Evolutionary conservation across 2,113 vertebrate genomes (phyloP).

Genomic region (Heterotis niloticus): DNA sequence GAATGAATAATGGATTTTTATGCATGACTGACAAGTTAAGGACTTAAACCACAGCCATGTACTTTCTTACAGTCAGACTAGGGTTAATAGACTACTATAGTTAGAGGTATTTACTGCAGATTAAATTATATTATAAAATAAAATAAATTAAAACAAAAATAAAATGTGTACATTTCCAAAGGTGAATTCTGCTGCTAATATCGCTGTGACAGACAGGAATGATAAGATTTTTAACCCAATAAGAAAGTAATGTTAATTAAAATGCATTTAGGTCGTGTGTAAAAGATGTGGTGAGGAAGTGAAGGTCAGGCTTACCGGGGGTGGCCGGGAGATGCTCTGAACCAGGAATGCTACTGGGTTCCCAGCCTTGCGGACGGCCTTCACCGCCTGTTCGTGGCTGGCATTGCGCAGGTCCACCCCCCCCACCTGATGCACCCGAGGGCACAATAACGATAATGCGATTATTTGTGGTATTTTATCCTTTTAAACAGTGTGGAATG

Average conservation of each 20-base stretch:
- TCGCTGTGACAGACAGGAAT: background rate
- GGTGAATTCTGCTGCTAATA: background rate
- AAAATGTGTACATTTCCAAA: background rate
- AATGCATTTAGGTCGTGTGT: background rate
- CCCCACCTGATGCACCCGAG: conserved; percentile 72
- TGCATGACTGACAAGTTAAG: conserved; percentile 47
- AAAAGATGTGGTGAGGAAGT: background rate
- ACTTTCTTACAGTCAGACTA: conserved; percentile 58
- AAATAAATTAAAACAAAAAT: no score
- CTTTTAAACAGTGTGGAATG: background rate
- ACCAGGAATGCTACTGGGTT: conserved; percentile 85
- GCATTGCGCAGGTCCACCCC: conserved; percentile 87
- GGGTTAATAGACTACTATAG: conserved; percentile 45
- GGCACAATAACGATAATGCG: background rate
- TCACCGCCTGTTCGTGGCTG: conserved; percentile 93
- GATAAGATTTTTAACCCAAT: background rate
- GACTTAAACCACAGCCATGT: background rate
- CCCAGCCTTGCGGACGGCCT: conserved; percentile 90
- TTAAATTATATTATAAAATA: no score
- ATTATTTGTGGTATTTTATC: no score
- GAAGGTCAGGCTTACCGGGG: conserved; percentile 69
- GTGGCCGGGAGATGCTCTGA: conserved; percentile 76
- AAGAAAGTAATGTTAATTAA: no score
- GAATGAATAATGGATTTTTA: conserved; percentile 62
- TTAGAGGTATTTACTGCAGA: background rate